A percentile compares a stretch with the other conserved stretches of the same genome.
Conservation (phyloP, 2,113 vertebrate species). For the Camelus bactrianus region DNA sequence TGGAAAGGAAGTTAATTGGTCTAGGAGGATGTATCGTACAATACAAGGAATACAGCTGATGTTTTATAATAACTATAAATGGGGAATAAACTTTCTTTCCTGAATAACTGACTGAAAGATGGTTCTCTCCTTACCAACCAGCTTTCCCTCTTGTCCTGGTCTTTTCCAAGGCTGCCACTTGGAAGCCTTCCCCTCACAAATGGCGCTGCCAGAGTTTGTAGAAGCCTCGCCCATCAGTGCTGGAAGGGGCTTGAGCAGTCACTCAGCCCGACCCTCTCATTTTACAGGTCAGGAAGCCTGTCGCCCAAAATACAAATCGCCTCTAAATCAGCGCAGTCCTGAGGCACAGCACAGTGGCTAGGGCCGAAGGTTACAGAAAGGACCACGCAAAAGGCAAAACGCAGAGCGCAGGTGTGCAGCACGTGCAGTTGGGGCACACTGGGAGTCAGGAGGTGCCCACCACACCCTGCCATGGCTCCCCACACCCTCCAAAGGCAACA, state of each 20-base stretch:
- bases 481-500: not conserved
- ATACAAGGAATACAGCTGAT: not conserved
- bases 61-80: not conserved
- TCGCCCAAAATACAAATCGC: not conserved
- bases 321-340: not conserved
- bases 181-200: not conserved
- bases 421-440: rapidly evolving
- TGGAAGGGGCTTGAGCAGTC: not conserved
- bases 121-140: not conserved
- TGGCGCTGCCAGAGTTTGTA: rapidly evolving
- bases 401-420: rapidly evolving
- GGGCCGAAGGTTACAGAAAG: not conserved
- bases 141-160: not conserved
- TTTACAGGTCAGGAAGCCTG: not conserved
- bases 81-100: not conserved
- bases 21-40: not conserved
- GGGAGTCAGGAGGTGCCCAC: rapidly evolving
- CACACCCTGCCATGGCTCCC: not conserved
- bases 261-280: not conserved
- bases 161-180: not conserved
- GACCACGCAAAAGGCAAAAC: not conserved
- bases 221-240: not conserved
- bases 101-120: not conserved
- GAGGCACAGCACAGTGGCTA: not conserved
- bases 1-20: not conserved